Evolutionary conservation across 2,113 vertebrate genomes (phyloP).

Genomic region (Physeter macrocephalus): DNA sequence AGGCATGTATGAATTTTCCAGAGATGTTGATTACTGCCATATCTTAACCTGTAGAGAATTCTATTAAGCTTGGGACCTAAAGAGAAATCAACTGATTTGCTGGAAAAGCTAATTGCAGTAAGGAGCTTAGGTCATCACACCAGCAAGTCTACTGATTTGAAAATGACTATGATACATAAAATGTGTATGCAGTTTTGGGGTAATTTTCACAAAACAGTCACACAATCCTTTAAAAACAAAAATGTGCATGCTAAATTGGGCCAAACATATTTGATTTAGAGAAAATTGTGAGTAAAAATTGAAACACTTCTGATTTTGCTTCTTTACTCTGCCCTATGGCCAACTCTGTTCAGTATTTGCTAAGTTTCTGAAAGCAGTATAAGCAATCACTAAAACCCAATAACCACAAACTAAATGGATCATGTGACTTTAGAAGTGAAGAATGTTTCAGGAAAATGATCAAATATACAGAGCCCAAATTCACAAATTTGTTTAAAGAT

Average conservation of each 20-base stretch:
- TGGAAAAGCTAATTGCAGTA: conserved; percentile 13
- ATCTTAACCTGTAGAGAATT: conserved; percentile 28
- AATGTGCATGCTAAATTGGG: neutral
- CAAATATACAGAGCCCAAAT: neutral
- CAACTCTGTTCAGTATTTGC: neutral
- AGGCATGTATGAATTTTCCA: neutral
- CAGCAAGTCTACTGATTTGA: conserved; percentile 5
- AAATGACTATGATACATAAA: neutral
- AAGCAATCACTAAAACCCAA: neutral
- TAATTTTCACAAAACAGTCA: conserved; percentile 6
- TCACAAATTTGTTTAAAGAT: neutral
- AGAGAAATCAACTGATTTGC: neutral
- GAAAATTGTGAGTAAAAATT: neutral
- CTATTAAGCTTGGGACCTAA: neutral
- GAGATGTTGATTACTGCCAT: neutral
- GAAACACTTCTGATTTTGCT: neutral
- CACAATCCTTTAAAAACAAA: neutral
- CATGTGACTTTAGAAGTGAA: conserved; percentile 7
- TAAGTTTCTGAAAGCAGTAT: neutral
- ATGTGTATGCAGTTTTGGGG: neutral
- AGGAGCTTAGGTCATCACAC: conserved; percentile 10
- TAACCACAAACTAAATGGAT: neutral
- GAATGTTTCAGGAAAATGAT: neutral
- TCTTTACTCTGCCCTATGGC: neutral
- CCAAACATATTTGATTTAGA: neutral